Evolutionary conservation across 2,113 vertebrate species (phyloP).

Genomic region (Anolis sagrei): DNA sequence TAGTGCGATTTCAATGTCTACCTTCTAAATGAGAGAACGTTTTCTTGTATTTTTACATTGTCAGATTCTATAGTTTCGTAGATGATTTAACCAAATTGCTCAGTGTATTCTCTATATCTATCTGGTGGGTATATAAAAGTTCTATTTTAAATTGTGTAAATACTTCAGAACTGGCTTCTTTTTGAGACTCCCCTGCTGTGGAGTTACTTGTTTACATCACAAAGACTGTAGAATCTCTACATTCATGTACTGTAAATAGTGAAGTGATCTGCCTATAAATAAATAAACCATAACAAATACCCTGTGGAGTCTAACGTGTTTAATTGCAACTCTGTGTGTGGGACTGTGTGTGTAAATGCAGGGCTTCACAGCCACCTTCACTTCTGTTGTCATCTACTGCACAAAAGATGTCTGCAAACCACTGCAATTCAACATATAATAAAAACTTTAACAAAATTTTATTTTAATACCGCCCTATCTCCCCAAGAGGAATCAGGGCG

Average conservation of each 20-base stretch:
- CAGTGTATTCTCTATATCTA: constrained; percentile 90
- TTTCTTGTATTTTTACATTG: constrained; percentile 99
- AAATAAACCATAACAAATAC: constrained; percentile 87
- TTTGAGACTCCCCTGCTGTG: constrained; percentile 85
- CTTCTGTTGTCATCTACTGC: neutral
- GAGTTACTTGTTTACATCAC: constrained; percentile 99
- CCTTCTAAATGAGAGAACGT: constrained; percentile 90
- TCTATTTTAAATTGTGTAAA: constrained; percentile 99
- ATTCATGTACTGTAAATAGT: constrained; percentile 99
- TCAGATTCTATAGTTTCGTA: constrained; percentile 99
- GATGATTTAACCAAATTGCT: constrained; percentile 95
- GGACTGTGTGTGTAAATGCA: neutral
- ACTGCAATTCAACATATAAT: no score
- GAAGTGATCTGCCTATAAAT: constrained; percentile 98
- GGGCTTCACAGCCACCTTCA: neutral
- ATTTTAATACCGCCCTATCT: no score
- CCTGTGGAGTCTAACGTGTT: constrained; percentile 74
- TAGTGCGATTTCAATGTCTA: constrained; percentile 95
- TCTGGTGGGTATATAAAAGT: constrained; percentile 92
- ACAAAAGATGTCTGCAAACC: neutral
- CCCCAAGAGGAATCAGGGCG: no score
- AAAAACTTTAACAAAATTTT: no score
- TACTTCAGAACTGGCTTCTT: constrained; percentile 97
- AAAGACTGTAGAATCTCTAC: constrained; percentile 99
- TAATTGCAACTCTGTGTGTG: constrained; percentile 42